phyloP scores from a whole-genome alignment of 2,113 vertebrate species.

The Etia nguti region DNA sequence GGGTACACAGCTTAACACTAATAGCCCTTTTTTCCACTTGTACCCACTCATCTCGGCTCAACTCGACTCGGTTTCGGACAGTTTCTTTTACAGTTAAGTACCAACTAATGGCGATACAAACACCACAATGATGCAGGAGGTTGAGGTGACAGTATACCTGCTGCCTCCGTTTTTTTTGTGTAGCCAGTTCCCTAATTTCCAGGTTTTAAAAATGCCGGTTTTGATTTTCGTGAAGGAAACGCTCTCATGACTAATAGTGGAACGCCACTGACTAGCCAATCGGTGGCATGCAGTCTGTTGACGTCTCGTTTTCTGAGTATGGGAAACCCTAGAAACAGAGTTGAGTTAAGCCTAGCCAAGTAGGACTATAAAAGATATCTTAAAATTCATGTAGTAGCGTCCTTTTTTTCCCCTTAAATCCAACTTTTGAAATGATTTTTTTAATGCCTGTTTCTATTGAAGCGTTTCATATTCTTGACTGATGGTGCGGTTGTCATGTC shows the following conservation, averaged over 20 bases:
- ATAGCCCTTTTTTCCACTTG: neutral
- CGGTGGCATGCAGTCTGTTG: neutral
- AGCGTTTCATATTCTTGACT: neutral
- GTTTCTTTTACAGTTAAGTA: neutral
- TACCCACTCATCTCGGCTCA: neutral
- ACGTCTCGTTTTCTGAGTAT: neutral
- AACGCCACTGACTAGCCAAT: neutral
- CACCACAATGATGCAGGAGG: neutral
- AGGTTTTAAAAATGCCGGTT: neutral
- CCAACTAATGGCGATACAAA: neutral
- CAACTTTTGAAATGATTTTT: neutral
- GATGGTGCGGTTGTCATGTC: neutral
- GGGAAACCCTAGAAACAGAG: neutral
- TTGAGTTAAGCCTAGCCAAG: neutral
- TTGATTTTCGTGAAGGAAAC: neutral
- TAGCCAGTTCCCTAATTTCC: neutral
- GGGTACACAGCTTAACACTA: neutral
- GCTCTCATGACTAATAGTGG: neutral
- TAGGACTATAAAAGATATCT: neutral
- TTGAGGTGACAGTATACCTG: neutral
- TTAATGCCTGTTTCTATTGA: neutral
- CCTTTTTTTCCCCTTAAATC: neutral
- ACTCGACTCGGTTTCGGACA: rapidly evolving
- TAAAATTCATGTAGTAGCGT: neutral
- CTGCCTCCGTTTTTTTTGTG: neutral